Base-by-base conservation (phyloP, 2,113 vertebrate genomes). In the Aegotheles bennettii region DNA sequence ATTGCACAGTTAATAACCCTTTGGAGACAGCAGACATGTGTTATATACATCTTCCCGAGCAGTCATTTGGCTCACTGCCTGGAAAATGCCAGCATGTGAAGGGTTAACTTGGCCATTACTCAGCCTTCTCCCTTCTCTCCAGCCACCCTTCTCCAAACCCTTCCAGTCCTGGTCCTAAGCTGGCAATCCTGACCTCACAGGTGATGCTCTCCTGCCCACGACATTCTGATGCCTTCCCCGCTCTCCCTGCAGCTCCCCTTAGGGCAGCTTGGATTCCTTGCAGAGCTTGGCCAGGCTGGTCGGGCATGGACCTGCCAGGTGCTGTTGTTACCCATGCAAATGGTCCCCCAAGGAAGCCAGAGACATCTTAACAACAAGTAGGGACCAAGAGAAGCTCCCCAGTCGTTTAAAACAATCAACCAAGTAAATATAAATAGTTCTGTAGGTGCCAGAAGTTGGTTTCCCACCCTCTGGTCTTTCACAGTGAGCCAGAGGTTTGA, bases 71-170 rank as follows among this genome's bases (percentile, higher is more conserved):
- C 94, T 80, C 4, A 0, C 16, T 0, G 75, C 96, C 96, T 96
- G 96, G 95, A 97, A 96, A 96, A 83, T 96, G 95, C 95, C 95
- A 95, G 95, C 88, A 21, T 33, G 61, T 6, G 1, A 96, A 91
- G 95, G 84, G 96, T 97, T 97, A 97, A 97, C 73, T 95, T 96
- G 95, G 95, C 95, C 40, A 28, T 84, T 59, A 23, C 81, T 95
- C 96, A 93, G 84, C 90, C 79, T 84, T 88, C 80, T 91, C 90
- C 64, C 36, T 67, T 51, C 69, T 71, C 71, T 81, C 51, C 83
- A 95, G 71, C 84, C 86, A 70, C 65, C 67, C 47, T 29, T 59
- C 80, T 81, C 50, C 69, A 86, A 90, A 91, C 65, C 82, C 16
- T 82, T 74, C 80, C 54, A 69, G 63, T 57, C 88, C 79, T 70